These are phyloP conservation scores for Hypercompe scribonia DNA, from an alignment of 2,888 invertebrate species.

Conservation along the genomic window DNA sequence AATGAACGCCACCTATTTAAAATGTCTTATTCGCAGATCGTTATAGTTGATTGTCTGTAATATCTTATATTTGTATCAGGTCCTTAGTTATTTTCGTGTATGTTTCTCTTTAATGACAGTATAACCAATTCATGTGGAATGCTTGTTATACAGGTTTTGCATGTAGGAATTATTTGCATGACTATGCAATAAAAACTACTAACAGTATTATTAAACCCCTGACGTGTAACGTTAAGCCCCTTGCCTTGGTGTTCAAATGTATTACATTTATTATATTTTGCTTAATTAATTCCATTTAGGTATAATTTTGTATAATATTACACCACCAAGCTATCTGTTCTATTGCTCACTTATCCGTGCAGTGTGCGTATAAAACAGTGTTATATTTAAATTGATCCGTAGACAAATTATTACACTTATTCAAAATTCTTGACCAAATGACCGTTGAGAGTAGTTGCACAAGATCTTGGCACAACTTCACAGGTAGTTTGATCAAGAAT, in stretches of 20 bases:
- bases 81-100: background rate
- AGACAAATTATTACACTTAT: background rate
- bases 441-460: constrained; percentile 40
- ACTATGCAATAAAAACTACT: background rate
- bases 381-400: background rate
- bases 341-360: background rate
- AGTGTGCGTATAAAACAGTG: background rate
- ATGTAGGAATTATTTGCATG: too few relatives aligned
- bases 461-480: constrained; percentile 44
- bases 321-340: background rate
- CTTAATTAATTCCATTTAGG: background rate
- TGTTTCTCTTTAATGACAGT: constrained; percentile 20
- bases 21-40: constrained; percentile 13
- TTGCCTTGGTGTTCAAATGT: background rate
- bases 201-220: background rate
- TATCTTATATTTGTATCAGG: background rate
- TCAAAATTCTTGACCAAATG: constrained; percentile 43
- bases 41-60: background rate
- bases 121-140: constrained; percentile 19
- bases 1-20: constrained; percentile 53
- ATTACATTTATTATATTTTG: background rate
- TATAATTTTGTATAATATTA: background rate
- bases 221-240: background rate
- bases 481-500: constrained; percentile 37
- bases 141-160: background rate